Conservation (phyloP, 2,888 invertebrate genomes). For the Caenorhabditis japonica region DNA sequence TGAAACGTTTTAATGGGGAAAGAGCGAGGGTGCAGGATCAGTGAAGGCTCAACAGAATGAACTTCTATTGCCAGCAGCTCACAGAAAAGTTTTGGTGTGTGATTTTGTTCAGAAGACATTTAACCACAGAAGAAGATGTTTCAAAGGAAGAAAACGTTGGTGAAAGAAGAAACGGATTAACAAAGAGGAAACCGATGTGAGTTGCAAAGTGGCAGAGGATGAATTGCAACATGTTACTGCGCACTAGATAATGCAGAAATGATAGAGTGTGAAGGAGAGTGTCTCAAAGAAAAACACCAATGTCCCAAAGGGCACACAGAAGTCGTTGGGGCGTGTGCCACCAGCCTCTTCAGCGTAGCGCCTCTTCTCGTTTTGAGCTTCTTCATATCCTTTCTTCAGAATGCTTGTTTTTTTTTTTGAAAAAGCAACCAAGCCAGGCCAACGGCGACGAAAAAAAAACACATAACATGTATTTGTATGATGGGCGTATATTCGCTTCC, state of each 20-base stretch:
- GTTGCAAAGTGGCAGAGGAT: constrained; percentile 52
- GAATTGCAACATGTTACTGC: constrained; percentile 53
- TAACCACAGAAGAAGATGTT: constrained; percentile 40
- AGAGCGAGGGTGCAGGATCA: not conserved
- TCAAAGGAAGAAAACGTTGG: constrained; percentile 11
- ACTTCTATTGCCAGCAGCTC: not conserved
- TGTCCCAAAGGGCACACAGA: constrained; percentile 45
- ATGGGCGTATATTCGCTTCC: constrained; percentile 52
- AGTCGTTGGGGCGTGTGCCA: constrained; percentile 32
- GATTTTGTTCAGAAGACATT: constrained; percentile 28
- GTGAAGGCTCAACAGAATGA: constrained; percentile 19
- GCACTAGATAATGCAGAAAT: constrained; percentile 51
- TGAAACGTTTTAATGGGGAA: constrained; percentile 36
- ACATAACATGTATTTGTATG: constrained; percentile 54
- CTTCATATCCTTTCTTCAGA: constrained; percentile 46
- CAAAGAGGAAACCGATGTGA: constrained; percentile 53
- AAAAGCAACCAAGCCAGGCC: constrained; percentile 20
- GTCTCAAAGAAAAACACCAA: constrained; percentile 47
- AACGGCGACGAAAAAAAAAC: constrained; percentile 47
- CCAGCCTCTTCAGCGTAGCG: constrained; percentile 9
- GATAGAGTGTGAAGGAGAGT: constrained; percentile 51
- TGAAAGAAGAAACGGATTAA: constrained; percentile 51
- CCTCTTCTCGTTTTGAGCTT: constrained; percentile 43
- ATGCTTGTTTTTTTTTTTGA: constrained; percentile 29
- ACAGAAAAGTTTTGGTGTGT: constrained; percentile 9